Conservation (phyloP, 2,888 invertebrate species). For the Tetheella fluctuosa region DNA sequence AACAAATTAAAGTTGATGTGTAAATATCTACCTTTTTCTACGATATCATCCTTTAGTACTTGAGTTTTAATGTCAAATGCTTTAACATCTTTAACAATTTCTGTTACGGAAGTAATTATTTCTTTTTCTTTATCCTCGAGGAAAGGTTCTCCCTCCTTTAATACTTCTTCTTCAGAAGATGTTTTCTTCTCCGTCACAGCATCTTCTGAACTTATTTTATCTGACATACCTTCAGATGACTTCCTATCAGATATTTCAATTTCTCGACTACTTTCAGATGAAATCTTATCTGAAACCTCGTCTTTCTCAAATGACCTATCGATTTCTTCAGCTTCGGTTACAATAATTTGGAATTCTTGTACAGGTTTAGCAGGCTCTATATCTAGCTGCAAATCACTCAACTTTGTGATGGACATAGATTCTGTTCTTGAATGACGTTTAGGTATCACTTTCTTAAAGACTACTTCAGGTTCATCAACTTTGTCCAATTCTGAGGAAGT, state of each 20-base stretch:
- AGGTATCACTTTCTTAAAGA: constrained; percentile 76
- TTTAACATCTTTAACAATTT: constrained; percentile 44
- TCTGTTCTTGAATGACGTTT: constrained; percentile 80
- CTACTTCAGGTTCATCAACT: constrained; percentile 57
- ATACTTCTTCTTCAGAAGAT: constrained; percentile 74
- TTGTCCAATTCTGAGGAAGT: constrained; percentile 62
- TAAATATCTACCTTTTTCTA: constrained; percentile 53
- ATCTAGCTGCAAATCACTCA: constrained; percentile 70
- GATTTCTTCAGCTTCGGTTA: constrained; percentile 79
- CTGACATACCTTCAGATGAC: constrained; percentile 80
- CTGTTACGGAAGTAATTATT: constrained; percentile 37
- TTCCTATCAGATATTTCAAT: constrained; percentile 80
- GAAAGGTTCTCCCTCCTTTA: constrained; percentile 51
- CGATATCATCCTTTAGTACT: constrained; percentile 50
- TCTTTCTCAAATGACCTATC: constrained; percentile 76
- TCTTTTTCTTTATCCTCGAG: constrained; percentile 44
- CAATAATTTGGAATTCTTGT: constrained; percentile 77
- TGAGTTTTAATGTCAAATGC: constrained; percentile 46
- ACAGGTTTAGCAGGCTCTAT: constrained; percentile 57
- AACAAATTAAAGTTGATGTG: constrained; percentile 14
- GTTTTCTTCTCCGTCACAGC: constrained; percentile 81
- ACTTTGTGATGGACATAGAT: constrained; percentile 73
- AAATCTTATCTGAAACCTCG: constrained; percentile 79
- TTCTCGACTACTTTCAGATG: constrained; percentile 80
- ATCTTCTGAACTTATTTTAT: constrained; percentile 80